Conservation (phyloP, 2,797 vertebrate genomes). For the Sebastiscus tertius region DNA sequence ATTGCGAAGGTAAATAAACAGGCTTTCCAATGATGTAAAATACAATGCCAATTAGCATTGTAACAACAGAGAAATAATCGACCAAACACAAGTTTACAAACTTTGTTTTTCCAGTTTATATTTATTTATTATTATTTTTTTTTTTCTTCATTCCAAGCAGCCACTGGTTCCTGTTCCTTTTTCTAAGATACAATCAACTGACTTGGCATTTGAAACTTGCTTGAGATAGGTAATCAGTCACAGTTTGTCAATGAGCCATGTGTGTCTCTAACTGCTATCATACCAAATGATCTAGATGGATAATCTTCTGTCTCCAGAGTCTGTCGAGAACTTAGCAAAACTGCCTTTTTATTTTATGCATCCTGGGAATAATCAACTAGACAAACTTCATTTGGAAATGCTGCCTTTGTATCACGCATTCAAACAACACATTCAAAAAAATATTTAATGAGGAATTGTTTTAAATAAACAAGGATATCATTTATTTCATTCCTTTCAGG, state of each 20-base stretch:
- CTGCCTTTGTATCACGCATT: slow-evolving; percentile 1
- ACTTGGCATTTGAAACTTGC: neutral
- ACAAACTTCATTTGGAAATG: slow-evolving; percentile 2
- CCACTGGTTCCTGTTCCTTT: neutral
- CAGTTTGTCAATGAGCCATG: neutral
- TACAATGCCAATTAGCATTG: too few species aligned
- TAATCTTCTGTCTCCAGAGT: neutral
- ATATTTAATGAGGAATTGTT: neutral
- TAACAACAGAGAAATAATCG: too few species aligned
- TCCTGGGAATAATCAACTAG: neutral
- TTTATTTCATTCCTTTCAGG: neutral
- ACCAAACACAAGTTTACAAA: too few species aligned
- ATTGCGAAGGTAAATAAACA: too few species aligned
- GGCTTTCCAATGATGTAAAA: too few species aligned
- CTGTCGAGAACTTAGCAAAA: neutral
- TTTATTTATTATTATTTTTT: neutral
- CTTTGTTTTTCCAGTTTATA: too few species aligned
- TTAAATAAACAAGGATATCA: neutral
- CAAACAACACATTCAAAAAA: neutral
- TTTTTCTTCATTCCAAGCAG: neutral
- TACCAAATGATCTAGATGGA: neutral
- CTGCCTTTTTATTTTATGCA: neutral
- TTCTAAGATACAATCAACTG: neutral
- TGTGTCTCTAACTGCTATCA: neutral
- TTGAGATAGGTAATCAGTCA: neutral